Evolutionary conservation across 2,113 vertebrate genomes (phyloP).

Genomic region (Leptobrachium leishanense): DNA sequence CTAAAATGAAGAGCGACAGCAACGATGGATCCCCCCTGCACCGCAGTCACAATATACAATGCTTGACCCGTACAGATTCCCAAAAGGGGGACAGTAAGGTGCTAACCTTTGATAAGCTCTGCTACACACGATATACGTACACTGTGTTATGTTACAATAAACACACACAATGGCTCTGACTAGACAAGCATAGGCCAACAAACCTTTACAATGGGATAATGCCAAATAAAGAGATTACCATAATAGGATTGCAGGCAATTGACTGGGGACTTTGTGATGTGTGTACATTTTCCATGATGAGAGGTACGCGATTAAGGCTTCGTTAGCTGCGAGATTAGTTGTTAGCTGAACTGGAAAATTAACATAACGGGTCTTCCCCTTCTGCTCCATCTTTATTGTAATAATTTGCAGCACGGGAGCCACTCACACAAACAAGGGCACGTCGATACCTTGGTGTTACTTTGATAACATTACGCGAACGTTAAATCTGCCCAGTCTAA

Average conservation of each 20-base stretch:
- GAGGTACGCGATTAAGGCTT: constrained; percentile 4
- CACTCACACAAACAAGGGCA: too few relatives aligned
- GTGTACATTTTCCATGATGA: neutral
- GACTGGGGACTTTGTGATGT: neutral
- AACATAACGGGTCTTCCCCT: neutral
- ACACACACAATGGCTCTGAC: neutral
- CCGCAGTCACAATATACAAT: neutral
- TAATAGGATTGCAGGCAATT: constrained; percentile 32
- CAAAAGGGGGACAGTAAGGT: neutral
- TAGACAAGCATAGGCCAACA: constrained; percentile 5
- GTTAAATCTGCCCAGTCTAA: too few relatives aligned
- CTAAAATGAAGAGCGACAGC: neutral
- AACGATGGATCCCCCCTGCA: neutral
- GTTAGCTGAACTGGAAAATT: constrained; percentile 15
- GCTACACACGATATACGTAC: neutral
- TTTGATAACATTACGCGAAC: too few relatives aligned
- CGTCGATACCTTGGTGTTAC: too few relatives aligned
- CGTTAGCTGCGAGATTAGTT: neutral
- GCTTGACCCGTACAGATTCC: neutral
- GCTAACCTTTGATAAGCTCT: neutral
- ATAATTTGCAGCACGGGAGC: too few relatives aligned
- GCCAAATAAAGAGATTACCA: constrained; percentile 38
- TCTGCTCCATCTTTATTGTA: too few relatives aligned
- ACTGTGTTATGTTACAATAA: neutral
- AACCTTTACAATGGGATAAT: constrained; percentile 26